phyloP scores from a whole-genome alignment of 1,140 invertebrate species.

The Papilio helenus region DNA sequence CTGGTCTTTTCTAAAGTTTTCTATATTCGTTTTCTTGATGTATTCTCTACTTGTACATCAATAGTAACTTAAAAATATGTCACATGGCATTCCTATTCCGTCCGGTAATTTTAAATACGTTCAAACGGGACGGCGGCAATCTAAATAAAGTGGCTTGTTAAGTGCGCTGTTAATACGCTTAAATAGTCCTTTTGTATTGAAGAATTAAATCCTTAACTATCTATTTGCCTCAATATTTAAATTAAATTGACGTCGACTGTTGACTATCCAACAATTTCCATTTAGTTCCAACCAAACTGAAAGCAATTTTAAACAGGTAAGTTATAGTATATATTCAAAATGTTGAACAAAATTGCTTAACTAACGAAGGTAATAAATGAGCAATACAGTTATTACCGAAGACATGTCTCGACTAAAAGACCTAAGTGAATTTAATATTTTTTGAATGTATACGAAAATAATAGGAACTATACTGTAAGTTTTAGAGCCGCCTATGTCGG shows the following conservation, averaged over 20 bases:
- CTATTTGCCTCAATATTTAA: not conserved
- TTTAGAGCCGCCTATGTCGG: constrained; percentile 44
- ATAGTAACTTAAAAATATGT: constrained; percentile 27
- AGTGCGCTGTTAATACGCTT: constrained; percentile 62
- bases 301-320: too few species aligned
- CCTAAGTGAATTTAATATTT: not conserved
- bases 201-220: constrained; percentile 12
- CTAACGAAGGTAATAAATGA: too few species aligned
- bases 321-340: too few species aligned
- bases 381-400: too few species aligned
- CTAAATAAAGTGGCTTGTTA: constrained; percentile 72
- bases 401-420: not conserved
- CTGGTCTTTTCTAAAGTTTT: not conserved
- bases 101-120: constrained; percentile 58
- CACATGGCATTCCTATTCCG: constrained; percentile 48
- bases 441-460: not conserved
- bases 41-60: not conserved
- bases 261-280: not conserved
- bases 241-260: not conserved
- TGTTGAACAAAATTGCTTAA: too few species aligned
- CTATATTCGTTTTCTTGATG: not conserved
- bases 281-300: not conserved
- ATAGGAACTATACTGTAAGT: too few species aligned
- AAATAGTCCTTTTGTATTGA: constrained; percentile 39
- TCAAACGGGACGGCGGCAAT: constrained; percentile 54